Conservation (phyloP, 2,888 invertebrate genomes). For the Phytoseiulus persimilis region DNA sequence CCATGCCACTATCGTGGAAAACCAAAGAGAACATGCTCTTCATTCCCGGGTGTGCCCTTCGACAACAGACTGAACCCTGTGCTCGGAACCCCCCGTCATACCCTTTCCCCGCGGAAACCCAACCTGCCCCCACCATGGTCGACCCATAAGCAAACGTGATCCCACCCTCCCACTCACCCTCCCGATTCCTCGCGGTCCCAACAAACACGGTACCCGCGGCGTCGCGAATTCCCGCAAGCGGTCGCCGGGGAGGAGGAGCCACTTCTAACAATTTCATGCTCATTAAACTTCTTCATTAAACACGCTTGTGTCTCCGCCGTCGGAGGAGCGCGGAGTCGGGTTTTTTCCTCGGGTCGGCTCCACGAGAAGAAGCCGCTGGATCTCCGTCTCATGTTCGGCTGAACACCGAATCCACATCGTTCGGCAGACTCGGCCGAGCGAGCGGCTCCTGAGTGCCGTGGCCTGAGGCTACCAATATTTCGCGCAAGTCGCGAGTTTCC, state of each 20-base stretch:
- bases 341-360: neutral
- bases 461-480: neutral
- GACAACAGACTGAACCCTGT: neutral
- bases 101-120: neutral
- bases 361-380: neutral
- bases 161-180: neutral
- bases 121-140: neutral
- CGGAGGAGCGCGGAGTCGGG: neutral
- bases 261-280: conserved; percentile 39
- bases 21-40: neutral
- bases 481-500: neutral
- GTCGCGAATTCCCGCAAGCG: neutral
- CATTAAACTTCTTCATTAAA: conserved; percentile 39
- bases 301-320: neutral
- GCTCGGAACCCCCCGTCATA: neutral
- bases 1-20: neutral
- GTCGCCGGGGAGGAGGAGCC: neutral
- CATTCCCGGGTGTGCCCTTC: neutral
- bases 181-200: neutral
- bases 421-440: neutral
- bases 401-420: neutral
- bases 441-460: neutral
- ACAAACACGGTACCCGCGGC: neutral
- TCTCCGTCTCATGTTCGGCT: neutral
- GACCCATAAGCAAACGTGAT: neutral